Evolutionary conservation across 1,140 invertebrate species (phyloP).

Genomic region (Eurosta solidaginis): DNA sequence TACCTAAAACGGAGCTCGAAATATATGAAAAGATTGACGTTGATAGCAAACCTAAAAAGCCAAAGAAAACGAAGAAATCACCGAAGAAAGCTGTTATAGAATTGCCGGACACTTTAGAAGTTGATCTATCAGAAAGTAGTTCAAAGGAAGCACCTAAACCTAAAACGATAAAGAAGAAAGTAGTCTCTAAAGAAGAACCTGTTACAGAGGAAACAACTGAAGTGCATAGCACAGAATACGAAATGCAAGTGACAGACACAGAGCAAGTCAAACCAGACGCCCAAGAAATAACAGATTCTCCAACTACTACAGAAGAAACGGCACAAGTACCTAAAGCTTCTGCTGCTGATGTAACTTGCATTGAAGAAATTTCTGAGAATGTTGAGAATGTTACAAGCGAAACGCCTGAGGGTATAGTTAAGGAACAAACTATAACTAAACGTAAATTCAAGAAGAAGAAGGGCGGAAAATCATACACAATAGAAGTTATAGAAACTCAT

Average conservation of each 20-base stretch:
- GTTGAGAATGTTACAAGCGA: slow-evolving; percentile 35
- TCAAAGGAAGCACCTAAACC: slow-evolving; percentile 39
- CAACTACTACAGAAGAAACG: neutral
- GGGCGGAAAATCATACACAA: slow-evolving; percentile 59
- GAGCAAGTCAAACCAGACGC: neutral
- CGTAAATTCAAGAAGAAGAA: slow-evolving; percentile 59
- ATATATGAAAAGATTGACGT: slow-evolving; percentile 57
- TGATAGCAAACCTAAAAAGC: slow-evolving; percentile 49
- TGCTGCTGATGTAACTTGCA: slow-evolving; percentile 35
- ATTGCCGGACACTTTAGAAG: slow-evolving; percentile 39
- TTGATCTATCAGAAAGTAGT: slow-evolving; percentile 44
- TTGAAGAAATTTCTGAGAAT: slow-evolving; percentile 32
- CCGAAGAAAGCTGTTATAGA: slow-evolving; percentile 15
- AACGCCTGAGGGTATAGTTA: slow-evolving; percentile 44
- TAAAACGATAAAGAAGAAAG: slow-evolving; percentile 40
- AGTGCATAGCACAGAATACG: neutral
- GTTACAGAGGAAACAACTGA: neutral
- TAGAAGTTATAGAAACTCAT: slow-evolving; percentile 58
- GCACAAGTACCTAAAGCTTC: neutral
- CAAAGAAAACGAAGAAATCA: slow-evolving; percentile 42
- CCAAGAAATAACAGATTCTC: neutral
- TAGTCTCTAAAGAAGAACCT: neutral
- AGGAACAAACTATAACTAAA: slow-evolving; percentile 60
- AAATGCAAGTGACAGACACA: slow-evolving; percentile 30
- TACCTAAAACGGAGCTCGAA: slow-evolving; percentile 56